phyloP scores from a whole-genome alignment of 2,888 invertebrate genomes.

The Nymphalis polychloros region DNA sequence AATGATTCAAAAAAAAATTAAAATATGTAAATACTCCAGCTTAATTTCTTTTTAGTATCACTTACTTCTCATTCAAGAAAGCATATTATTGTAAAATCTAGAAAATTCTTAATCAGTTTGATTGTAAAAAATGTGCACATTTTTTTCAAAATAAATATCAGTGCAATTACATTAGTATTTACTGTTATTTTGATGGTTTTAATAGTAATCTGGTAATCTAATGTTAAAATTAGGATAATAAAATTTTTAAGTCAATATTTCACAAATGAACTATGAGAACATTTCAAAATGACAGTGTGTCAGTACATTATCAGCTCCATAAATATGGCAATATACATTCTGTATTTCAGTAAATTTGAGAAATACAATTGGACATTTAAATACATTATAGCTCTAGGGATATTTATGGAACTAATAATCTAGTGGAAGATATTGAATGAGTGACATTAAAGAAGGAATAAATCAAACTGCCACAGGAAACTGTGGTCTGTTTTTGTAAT shows the following conservation, averaged over 20 bases:
- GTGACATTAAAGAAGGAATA: slow-evolving; percentile 63
- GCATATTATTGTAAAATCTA: slow-evolving; percentile 10
- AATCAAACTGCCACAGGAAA: slow-evolving; percentile 69
- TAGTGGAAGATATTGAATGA: slow-evolving; percentile 47
- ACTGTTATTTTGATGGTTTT: slow-evolving; percentile 27
- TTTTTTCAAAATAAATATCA: slow-evolving; percentile 35
- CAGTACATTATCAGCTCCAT: slow-evolving; percentile 34
- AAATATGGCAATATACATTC: slow-evolving; percentile 16
- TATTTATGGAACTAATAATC: slow-evolving; percentile 57
- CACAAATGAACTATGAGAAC: slow-evolving; percentile 23
- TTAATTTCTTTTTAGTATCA: slow-evolving; percentile 24
- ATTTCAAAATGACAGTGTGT: slow-evolving; percentile 32
- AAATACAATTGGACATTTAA: slow-evolving; percentile 31
- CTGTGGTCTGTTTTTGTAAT: slow-evolving; percentile 68
- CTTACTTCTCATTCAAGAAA: neutral
- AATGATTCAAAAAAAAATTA: slow-evolving; percentile 26
- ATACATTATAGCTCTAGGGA: slow-evolving; percentile 43
- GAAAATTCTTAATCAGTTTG: slow-evolving; percentile 33
- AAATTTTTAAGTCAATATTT: slow-evolving; percentile 19
- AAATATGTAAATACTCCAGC: slow-evolving; percentile 23
- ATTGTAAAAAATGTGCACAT: slow-evolving; percentile 60
- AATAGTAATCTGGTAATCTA: slow-evolving; percentile 8
- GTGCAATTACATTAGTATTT: slow-evolving; percentile 5
- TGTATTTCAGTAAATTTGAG: slow-evolving; percentile 23
- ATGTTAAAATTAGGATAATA: slow-evolving; percentile 26